These are phyloP conservation scores for Paragorgia papillata DNA, from an alignment of 92 coral and sea anemone genomes.

Conservation along the genomic window DNA sequence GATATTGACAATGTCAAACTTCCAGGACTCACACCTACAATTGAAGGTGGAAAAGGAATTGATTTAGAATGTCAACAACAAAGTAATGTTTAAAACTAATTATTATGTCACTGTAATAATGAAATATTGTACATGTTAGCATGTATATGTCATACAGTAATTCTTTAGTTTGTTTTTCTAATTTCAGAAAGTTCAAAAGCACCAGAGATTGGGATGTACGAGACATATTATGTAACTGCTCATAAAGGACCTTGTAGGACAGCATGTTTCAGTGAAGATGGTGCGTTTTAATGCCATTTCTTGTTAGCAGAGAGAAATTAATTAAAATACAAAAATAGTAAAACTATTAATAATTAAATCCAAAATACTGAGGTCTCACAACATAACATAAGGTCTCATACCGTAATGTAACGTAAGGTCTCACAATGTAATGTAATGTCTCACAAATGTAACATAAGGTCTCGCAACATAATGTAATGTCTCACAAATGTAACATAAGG, in stretches of 20 bases:
- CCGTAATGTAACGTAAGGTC: too few species aligned
- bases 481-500: too few species aligned
- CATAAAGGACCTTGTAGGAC: conserved; percentile 97
- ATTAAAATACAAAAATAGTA: too few species aligned
- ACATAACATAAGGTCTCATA: too few species aligned
- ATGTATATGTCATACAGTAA: not conserved
- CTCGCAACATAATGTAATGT: too few species aligned
- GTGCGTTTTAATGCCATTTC: not conserved
- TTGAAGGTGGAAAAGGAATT: conserved; percentile 70
- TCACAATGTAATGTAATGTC: too few species aligned
- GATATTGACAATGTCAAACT: conserved; percentile 33
- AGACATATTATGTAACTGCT: conserved; percentile 97
- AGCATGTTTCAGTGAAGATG: conserved; percentile 82
- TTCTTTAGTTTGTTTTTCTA: not conserved
- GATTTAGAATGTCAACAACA: conserved; percentile 94
- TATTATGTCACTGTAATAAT: too few species aligned
- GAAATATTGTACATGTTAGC: not conserved
- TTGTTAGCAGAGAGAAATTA: too few species aligned
- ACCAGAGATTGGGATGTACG: conserved; percentile 96
- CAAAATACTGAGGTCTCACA: too few species aligned
- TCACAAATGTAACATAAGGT: too few species aligned
- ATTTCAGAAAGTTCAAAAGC: conserved; percentile 80
- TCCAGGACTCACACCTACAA: conserved; percentile 82
- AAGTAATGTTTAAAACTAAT: conserved; percentile 51
- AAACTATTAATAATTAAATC: too few species aligned